Evolutionary conservation across 2,888 invertebrate species (phyloP).

Genomic region (Hirudinaria manillensis): DNA sequence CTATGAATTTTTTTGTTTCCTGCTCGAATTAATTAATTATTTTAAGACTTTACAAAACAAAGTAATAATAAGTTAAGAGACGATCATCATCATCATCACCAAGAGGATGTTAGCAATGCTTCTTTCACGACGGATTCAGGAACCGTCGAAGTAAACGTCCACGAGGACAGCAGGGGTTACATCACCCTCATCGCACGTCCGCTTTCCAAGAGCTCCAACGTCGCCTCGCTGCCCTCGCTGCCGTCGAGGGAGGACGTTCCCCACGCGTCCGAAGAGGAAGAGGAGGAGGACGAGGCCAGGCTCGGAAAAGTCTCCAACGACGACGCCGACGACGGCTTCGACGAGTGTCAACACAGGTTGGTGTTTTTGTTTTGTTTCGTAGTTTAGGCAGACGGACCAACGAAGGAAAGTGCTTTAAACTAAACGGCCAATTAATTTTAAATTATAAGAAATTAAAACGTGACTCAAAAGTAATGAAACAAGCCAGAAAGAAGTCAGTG

Average conservation of each 20-base stretch:
- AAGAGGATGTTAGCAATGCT: too few relatives aligned
- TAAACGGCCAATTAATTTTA: neutral
- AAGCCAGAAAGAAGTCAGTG: too few relatives aligned
- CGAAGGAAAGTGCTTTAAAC: neutral
- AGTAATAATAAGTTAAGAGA: too few relatives aligned
- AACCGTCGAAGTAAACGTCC: constrained; percentile 4
- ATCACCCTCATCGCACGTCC: constrained; percentile 56
- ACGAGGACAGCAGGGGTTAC: constrained; percentile 52
- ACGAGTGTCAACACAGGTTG: constrained; percentile 19
- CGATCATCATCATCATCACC: too few relatives aligned
- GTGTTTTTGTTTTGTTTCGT: neutral
- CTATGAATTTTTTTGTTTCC: too few relatives aligned
- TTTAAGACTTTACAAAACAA: too few relatives aligned
- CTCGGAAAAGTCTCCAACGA: neutral
- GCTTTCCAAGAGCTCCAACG: constrained; percentile 39
- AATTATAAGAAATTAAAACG: neutral
- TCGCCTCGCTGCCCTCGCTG: constrained; percentile 1
- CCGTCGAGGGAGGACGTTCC: neutral
- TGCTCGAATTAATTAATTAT: too few relatives aligned
- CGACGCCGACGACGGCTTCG: constrained; percentile 15
- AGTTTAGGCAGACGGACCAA: neutral
- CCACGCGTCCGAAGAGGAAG: neutral
- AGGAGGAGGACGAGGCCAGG: neutral
- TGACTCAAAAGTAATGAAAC: too few relatives aligned
- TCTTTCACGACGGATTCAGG: neutral